Evolutionary conservation across 37 sponge, comb jelly and placozoan genomes (phyloP).

Genomic region (Mnemiopsis leidyi): DNA sequence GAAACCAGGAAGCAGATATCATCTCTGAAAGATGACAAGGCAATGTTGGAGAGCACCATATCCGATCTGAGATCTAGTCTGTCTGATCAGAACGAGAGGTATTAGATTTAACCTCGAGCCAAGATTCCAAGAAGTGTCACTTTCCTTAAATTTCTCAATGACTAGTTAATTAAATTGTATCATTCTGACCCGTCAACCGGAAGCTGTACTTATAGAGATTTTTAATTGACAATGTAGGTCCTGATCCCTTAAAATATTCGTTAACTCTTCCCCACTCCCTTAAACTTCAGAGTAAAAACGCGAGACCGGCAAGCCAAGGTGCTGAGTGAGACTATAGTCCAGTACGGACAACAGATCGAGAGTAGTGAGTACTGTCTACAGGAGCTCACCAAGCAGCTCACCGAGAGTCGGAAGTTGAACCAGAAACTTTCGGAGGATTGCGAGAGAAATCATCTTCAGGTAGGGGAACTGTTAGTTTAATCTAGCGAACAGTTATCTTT

Average conservation of each 20-base stretch:
- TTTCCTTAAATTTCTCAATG: no score
- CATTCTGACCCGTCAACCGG: no score
- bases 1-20: not conserved
- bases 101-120: no score
- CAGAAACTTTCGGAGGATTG: not conserved
- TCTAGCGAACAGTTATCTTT: no score
- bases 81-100: not conserved
- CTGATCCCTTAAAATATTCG: no score
- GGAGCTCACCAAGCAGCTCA: not conserved
- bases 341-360: not conserved
- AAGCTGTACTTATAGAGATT: no score
- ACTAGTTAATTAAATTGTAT: no score
- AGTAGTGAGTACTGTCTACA: not conserved
- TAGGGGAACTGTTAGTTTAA: no score
- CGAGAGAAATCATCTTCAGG: not conserved
- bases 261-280: no score
- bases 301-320: not conserved
- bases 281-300: not conserved
- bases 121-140: no score
- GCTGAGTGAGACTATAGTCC: not conserved
- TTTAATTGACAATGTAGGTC: no score
- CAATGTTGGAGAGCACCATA: not conserved
- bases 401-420: not conserved
- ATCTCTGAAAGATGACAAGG: conserved; percentile 8
- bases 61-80: not conserved